Evolutionary conservation across 2,113 vertebrate species (phyloP), one percentile per base, ranked within the genome.

Genomic region (Acanthochromis polyacanthus): DNA sequence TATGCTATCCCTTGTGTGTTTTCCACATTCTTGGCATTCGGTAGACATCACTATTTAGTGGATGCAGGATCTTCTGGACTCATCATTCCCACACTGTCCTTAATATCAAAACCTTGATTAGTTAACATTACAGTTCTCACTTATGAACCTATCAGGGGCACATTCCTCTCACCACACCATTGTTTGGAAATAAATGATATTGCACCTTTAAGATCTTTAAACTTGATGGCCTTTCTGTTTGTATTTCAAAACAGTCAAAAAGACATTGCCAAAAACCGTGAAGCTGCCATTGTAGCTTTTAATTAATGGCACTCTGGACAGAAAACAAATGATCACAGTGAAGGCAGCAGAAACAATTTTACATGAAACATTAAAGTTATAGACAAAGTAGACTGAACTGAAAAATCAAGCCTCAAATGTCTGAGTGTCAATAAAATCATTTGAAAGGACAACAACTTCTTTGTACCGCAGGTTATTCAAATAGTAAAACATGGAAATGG

Each of bases 41-140:
- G 62, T 20, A 36, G 46, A 51, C 62, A n/a, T 40, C 1, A 0
- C 5, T 45, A 46, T 61, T 43, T 53, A 20, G 70, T 72, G 23
- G 11, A 72, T 40, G 48, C 48, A 15, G 48, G 22, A 8, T 62
- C 58, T 0, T 73, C 48, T 0, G 48, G 22, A 7, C 46, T 62
- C 22, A 53, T 53, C 46, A 43, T 25, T 61, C 58, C 58, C 3
- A 36, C 25, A 59, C 1, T 4, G 17, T 72, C 22, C 3, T 4
- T 60, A 11, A 51, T 51, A 16, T 50, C 32, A 53, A 61, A 72
- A 48, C 46, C 58, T 53, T 57, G 32, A 20, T 52, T 22, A 10
- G 70, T 48, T 14, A 72, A 61, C 48, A 72, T 48, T 5, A 72
- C 25, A 25, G 25, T 25, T 25, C 25, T 25, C 25, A 25, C 3